Evolutionary conservation across 2,797 vertebrate genomes (phyloP).

Genomic region (Hypotaenidia okinawae): DNA sequence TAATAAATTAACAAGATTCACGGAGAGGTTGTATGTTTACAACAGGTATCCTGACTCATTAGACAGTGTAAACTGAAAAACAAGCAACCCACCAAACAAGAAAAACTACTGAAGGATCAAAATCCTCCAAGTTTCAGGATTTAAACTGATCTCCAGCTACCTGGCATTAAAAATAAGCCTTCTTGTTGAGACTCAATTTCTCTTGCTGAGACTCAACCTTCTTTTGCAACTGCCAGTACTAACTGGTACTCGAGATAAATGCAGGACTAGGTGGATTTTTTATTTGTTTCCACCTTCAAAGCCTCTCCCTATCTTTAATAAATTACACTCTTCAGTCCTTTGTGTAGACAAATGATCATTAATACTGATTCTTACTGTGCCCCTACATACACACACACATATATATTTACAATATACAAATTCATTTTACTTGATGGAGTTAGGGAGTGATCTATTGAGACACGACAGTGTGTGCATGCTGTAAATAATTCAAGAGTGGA

Average conservation of each 20-base stretch:
- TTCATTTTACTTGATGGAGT: neutral
- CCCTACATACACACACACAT: neutral
- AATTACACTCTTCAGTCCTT: neutral
- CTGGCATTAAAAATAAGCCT: neutral
- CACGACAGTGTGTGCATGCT: neutral
- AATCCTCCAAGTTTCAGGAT: neutral
- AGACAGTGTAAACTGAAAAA: neutral
- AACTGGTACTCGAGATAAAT: neutral
- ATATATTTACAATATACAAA: neutral
- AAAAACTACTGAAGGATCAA: neutral
- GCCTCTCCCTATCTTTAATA: neutral
- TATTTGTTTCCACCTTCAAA: neutral
- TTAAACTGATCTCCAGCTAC: neutral
- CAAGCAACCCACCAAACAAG: neutral
- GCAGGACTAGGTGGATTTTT: neutral
- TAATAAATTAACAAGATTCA: neutral
- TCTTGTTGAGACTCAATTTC: neutral
- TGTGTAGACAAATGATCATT: neutral
- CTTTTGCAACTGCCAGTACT: neutral
- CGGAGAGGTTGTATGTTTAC: neutral
- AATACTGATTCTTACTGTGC: neutral
- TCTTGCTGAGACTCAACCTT: neutral
- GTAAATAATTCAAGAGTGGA: slow-evolving; percentile 41
- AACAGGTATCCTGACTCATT: neutral
- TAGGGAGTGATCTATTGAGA: neutral